A percentile compares a stretch with the other conserved stretches of the same genome.
phyloP scores from a whole-genome alignment of 2,797 vertebrate genomes.

The Danio jaintianensis region DNA sequence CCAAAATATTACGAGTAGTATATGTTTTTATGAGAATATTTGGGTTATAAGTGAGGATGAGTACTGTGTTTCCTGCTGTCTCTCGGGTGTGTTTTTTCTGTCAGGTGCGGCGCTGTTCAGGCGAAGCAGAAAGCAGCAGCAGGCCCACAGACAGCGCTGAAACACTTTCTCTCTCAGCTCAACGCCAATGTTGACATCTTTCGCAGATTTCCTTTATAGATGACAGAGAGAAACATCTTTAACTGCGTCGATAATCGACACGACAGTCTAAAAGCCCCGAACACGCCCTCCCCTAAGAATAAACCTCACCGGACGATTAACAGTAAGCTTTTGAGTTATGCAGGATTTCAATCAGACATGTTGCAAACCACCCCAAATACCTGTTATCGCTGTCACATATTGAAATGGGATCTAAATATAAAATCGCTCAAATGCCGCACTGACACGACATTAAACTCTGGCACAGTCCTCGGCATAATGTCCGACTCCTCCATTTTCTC shows the following conservation, averaged over 20 bases:
- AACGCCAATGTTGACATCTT: background rate
- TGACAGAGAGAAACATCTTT: background rate
- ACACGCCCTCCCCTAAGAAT: background rate
- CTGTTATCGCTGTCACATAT: background rate
- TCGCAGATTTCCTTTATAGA: background rate
- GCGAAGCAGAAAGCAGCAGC: conserved; percentile 30
- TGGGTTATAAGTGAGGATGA: background rate
- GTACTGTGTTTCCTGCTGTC: conserved; percentile 1
- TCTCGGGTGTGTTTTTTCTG: background rate
- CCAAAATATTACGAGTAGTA: background rate
- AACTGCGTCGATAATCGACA: conserved; percentile 14
- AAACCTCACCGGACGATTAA: background rate
- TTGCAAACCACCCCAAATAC: background rate
- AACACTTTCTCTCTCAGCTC: conserved; percentile 10
- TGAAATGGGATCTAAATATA: background rate
- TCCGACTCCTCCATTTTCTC: conserved; percentile 41
- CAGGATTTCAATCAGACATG: conserved; percentile 1
- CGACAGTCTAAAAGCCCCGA: background rate
- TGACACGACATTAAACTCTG: conserved; percentile 25
- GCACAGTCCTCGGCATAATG: conserved; percentile 21
- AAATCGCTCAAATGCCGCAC: background rate
- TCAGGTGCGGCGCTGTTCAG: conserved; percentile 59
- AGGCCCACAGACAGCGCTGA: conserved; percentile 48
- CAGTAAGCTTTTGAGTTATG: background rate
- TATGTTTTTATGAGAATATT: no score